Percentiles rank a stretch among this genome's conserved stretches.
Conservation (phyloP, 2,113 vertebrate genomes). For the Podiceps cristatus region DNA sequence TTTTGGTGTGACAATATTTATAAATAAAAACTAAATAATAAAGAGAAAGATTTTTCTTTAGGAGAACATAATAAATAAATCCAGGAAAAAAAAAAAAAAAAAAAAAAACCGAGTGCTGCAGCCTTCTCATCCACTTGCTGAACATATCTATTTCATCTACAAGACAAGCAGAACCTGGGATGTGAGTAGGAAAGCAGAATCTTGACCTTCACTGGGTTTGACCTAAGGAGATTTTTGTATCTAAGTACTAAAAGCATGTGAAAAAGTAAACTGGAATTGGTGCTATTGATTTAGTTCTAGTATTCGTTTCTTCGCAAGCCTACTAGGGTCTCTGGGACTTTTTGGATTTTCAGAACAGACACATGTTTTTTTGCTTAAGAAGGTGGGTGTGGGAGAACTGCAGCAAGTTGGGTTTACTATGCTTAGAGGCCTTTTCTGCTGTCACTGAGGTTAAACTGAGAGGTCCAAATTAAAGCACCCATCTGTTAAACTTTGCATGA, state of each 20-base stretch:
- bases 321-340: not conserved
- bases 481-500: not conserved
- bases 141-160: not conserved
- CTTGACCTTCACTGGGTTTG: not conserved
- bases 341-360: not conserved
- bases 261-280: not conserved
- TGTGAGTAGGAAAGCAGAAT: not conserved
- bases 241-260: not conserved
- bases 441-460: not conserved
- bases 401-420: not conserved
- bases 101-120: not conserved
- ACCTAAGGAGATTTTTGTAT: not conserved
- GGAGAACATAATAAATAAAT: not conserved
- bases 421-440: not conserved
- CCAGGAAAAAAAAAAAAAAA: not conserved
- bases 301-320: not conserved
- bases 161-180: not conserved
- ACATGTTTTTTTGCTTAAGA: not conserved
- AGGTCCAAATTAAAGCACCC: not conserved
- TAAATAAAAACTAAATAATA: not conserved
- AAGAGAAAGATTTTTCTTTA: not conserved
- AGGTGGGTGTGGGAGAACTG: not conserved
- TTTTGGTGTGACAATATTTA: not conserved
- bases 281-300: not conserved
- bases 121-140: not conserved